Base-by-base conservation (phyloP, 2,888 invertebrate genomes). In the Chloroclysta siterata region DNA sequence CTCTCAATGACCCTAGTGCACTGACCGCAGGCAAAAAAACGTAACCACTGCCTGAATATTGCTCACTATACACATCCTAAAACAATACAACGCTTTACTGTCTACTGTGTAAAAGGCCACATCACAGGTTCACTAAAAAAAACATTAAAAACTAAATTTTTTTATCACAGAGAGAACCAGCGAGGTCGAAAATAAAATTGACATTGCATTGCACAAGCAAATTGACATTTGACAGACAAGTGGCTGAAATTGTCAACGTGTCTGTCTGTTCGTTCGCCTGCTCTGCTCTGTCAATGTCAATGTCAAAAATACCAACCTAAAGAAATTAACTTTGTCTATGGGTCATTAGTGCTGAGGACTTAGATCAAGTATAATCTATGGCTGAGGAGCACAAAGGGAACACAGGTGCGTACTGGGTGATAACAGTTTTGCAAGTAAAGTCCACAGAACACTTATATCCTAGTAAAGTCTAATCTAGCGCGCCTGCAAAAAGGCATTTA, bases 1-100 rank as follows among this genome's bases (percentile, higher is more conserved):
- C 82, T 83, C 75, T 82, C 83, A 85, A 89, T 89, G 85, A 88
- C 89, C 90, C 86, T 85, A 88, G 76, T 81, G 77, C 80, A 86
- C 79, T 80, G 82, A 87, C 80, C 80, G 80, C 80, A 84, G 82
- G 72, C 73, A 71, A 83, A 75, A 81, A 85, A 80, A 88, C 73
- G 80, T 83, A 79, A 83, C 75, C 81, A 83, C 84, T 80, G 74
- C 72, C 78, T 74, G 72, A 78, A 81, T 73, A 83, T 76, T 73
- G 76, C 83, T 86, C 87, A 81, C 86, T 79, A 87, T 88, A 85
- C 87, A 86, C 92, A 92, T 93, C 82, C 83, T 93, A 90, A 85
- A 82, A 77, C 76, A 80, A 78, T 80, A 80, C 68, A 69, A 72
- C 77, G 72, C 68, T 72, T 78, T 77, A 78, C 73, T 70, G 73